Evolutionary conservation across 2,113 vertebrate species (phyloP), one percentile per base, ranked within the genome.

Genomic region (Dendropsophus ebraccatus): DNA sequence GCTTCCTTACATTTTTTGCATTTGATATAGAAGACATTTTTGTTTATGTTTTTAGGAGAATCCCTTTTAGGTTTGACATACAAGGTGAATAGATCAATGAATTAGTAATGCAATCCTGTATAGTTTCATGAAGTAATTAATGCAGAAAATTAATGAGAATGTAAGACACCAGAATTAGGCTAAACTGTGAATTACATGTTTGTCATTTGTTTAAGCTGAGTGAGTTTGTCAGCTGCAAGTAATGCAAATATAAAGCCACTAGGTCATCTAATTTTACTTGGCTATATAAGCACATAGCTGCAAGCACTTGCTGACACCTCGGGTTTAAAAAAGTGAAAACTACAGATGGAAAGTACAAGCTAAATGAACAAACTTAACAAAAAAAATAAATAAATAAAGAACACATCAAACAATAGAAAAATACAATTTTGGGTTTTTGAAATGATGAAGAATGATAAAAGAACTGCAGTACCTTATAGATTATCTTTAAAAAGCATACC

Each of bases 231-330:
- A 76, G 73, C 14, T 47, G 72, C 72, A 49, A 76, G 45, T 76
- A 76, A 76, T 60, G 77, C 77, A 80, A 80, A 62, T 80, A 62
- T 80, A 37, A 37, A 79, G 52, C 32, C 52, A 80, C 52, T 80
- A 62, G 32, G 35, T 80, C 77, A 80, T 80, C 52, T 80, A 17
- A 79, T 80, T 80, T 80, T 45, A 80, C 30, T 60, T 80, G 54
- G 12, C 77, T 80, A 11, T 37, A 25, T 80, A 80, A 80, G 52
- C 52, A 80, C 30, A 80, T 56, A 60, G 13, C 13, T 80, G 7
- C 56, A 76, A 76, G 47, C 47, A 76, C 73, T 28, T 76, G 73
- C 73, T 76, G 73, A 49, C 73, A 52, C 45, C 25, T 28, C 52
- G n/a, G 45, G 45, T 76, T 50, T 76, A 28, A 7, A 49, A 28